Evolutionary conservation across 35 echinoderm and acorn worm genomes (phyloP).

Genomic region (Ophioderma brevispina): DNA sequence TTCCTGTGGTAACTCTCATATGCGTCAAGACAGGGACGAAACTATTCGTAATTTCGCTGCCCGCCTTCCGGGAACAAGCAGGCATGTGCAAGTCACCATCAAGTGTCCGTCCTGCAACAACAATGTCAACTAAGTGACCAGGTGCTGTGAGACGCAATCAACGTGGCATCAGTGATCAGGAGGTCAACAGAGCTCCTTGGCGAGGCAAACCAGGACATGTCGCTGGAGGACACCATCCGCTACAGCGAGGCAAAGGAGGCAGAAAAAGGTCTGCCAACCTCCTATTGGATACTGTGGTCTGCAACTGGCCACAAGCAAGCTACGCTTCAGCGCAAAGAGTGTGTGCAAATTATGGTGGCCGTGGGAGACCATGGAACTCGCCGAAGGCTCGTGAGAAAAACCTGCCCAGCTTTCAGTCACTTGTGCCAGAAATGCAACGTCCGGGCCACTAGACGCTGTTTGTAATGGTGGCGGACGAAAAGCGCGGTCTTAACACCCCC

Average conservation of each 20-base stretch:
- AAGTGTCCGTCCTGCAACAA: slow-evolving; percentile 24
- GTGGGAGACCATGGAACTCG: slow-evolving; percentile 24
- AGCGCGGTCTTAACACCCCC: neutral
- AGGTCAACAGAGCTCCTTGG: slow-evolving; percentile 41
- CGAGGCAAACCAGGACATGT: slow-evolving; percentile 27
- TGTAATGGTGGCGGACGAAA: slow-evolving; percentile 6
- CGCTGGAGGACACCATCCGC: slow-evolving; percentile 31
- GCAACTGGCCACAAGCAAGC: neutral
- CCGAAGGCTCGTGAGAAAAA: neutral
- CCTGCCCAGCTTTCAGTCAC: slow-evolving; percentile 34
- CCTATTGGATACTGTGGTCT: neutral
- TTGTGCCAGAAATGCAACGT: slow-evolving; percentile 22
- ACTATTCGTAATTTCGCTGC: slow-evolving; percentile 42
- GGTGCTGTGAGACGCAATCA: slow-evolving; percentile 32
- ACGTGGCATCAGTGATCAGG: slow-evolving; percentile 49
- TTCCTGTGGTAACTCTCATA: slow-evolving; percentile 31
- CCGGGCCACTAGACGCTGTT: slow-evolving; percentile 21
- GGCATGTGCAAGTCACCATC: slow-evolving; percentile 23
- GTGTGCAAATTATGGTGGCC: neutral
- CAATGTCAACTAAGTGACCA: slow-evolving; percentile 24
- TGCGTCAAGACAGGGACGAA: slow-evolving; percentile 62
- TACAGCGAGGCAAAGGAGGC: slow-evolving; percentile 47
- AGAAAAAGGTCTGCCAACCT: slow-evolving; percentile 26
- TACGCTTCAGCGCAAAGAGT: slow-evolving; percentile 18
- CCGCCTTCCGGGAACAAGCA: slow-evolving; percentile 24